A percentile compares a stretch with the other conserved stretches of the same genome.
Evolutionary conservation across 2,113 vertebrate species (phyloP).

Genomic region (Pardalotus punctatus): DNA sequence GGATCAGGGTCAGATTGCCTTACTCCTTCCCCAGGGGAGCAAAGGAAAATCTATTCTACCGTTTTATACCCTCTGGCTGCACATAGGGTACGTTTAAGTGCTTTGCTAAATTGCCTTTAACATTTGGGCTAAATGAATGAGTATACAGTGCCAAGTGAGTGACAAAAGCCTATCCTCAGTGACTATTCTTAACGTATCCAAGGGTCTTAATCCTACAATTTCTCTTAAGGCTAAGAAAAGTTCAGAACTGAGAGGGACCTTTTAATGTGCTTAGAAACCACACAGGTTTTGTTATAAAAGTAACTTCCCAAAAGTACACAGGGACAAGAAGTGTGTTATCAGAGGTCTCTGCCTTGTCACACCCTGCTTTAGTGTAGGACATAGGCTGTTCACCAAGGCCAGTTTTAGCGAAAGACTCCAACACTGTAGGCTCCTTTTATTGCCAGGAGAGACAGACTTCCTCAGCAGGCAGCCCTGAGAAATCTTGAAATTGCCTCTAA

Average conservation of each 20-base stretch:
- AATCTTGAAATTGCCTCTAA: neutral
- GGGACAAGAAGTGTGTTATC: neutral
- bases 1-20: neutral
- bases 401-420: neutral
- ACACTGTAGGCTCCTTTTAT: neutral
- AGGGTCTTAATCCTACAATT: neutral
- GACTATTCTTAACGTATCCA: neutral
- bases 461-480: neutral
- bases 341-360: neutral
- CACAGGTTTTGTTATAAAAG: neutral
- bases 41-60: neutral
- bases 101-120: neutral
- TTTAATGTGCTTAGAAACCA: neutral
- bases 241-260: neutral
- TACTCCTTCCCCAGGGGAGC: neutral
- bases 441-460: neutral
- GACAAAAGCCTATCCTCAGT: neutral
- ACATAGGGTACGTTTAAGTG: neutral
- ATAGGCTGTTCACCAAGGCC: neutral
- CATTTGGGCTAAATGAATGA: neutral
- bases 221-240: neutral
- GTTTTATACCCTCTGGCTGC: neutral
- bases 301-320: neutral
- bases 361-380: neutral
- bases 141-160: neutral